These are phyloP conservation scores for Hoplias malabaricus DNA, from an alignment of 2,113 vertebrate species.

Conservation along the genomic window DNA sequence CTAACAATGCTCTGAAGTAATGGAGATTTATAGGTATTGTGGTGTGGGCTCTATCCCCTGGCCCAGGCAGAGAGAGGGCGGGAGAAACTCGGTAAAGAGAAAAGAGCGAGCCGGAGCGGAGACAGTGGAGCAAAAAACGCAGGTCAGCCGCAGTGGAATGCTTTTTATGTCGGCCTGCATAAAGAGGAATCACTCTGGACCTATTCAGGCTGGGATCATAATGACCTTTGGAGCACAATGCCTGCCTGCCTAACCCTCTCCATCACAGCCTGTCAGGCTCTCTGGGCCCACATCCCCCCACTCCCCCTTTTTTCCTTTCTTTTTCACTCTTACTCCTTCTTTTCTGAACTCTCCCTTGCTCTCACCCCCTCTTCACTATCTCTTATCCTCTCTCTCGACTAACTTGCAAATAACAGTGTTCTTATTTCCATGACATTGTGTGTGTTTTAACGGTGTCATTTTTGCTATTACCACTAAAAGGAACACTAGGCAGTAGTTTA, in stretches of 20 bases:
- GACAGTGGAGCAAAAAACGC: constrained; percentile 22
- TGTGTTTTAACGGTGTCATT: too few relatives aligned
- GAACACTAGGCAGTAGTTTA: too few relatives aligned
- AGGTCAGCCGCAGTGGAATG: constrained; percentile 57
- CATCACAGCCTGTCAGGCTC: constrained; percentile 48
- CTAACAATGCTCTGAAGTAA: not conserved
- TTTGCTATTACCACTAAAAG: too few relatives aligned
- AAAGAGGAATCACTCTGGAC: constrained; percentile 67
- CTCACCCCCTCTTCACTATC: not conserved
- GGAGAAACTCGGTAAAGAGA: not conserved
- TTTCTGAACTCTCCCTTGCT: not conserved
- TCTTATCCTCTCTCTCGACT: not conserved
- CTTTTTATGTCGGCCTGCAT: constrained; percentile 72
- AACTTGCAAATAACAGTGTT: not conserved
- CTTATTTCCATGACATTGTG: too few relatives aligned
- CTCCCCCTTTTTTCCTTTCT: not conserved
- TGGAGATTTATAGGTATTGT: constrained; percentile 4
- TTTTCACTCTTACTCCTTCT: not conserved
- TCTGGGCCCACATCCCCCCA: not conserved
- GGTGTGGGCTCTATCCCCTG: not conserved
- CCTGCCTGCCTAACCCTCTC: constrained; percentile 44
- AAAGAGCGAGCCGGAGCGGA: not conserved
- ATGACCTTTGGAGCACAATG: constrained; percentile 65
- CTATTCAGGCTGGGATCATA: constrained; percentile 65
- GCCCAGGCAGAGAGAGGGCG: not conserved